phyloP scores from a whole-genome alignment of 2,113 vertebrate genomes.

The Lepisosteus oculatus region DNA sequence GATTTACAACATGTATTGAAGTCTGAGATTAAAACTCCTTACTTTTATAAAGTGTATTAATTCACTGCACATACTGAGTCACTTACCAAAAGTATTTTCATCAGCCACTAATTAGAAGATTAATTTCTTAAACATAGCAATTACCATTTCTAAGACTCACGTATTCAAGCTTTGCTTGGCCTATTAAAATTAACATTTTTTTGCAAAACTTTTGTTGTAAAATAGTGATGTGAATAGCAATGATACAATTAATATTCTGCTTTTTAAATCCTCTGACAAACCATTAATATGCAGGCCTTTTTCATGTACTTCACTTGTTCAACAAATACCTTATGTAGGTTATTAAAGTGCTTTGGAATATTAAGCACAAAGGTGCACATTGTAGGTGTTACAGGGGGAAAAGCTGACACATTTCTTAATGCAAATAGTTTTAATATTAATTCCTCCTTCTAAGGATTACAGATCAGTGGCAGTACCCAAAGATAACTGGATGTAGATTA shows the following conservation, averaged over 20 bases:
- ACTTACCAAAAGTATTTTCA: conserved; percentile 37
- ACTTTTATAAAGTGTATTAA: neutral
- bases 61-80: conserved; percentile 25
- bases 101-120: conserved; percentile 41
- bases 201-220: conserved; percentile 22
- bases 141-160: conserved; percentile 39
- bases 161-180: conserved; percentile 31
- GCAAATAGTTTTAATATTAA: neutral
- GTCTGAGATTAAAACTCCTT: neutral
- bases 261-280: conserved; percentile 29
- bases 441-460: neutral
- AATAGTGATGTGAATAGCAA: conserved; percentile 41
- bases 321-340: conserved; percentile 5
- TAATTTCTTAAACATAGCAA: conserved; percentile 41
- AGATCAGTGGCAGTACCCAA: neutral
- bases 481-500: no score
- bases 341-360: neutral
- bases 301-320: conserved; percentile 26
- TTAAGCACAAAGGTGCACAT: neutral
- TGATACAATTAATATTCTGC: conserved; percentile 38
- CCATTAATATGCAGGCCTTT: conserved; percentile 31
- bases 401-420: neutral
- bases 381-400: neutral
- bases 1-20: neutral
- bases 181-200: conserved; percentile 35